phyloP scores from a whole-genome alignment of 2,888 invertebrate species.

The Lycaena phlaeas region DNA sequence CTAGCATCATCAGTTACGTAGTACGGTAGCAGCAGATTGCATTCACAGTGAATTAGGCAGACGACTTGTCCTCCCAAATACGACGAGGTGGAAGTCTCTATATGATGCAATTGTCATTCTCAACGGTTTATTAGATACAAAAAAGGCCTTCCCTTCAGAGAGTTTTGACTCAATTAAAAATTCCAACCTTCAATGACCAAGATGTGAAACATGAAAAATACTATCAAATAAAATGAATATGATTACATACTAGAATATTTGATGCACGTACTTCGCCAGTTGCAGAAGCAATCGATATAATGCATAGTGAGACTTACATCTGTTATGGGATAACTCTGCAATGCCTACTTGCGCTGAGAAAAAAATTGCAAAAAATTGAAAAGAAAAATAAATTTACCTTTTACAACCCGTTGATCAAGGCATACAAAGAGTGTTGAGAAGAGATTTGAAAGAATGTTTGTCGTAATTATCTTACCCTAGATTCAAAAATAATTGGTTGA shows the following conservation, averaged over 20 bases:
- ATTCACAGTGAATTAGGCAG: conserved; percentile 1
- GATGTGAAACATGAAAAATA: conserved; percentile 9
- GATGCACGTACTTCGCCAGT: conserved; percentile 4
- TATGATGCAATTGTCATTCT: conserved; percentile 5
- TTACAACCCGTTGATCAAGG: conserved; percentile 11
- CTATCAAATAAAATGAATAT: conserved; percentile 9
- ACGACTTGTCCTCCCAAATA: conserved; percentile 2
- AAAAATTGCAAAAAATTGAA: conserved; percentile 12
- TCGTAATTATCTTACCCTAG: conserved; percentile 9
- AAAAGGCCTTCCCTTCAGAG: conserved; percentile 2
- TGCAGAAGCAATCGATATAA: conserved; percentile 9
- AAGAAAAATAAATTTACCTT: conserved; percentile 9
- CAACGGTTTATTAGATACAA: conserved; percentile 2
- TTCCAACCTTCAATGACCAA: conserved; percentile 8
- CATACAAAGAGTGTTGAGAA: conserved; percentile 11
- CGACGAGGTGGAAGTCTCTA: conserved; percentile 5
- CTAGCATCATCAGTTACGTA: conserved; percentile 20
- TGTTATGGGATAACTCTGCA: conserved; percentile 9
- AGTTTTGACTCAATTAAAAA: conserved; percentile 4
- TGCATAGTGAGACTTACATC: conserved; percentile 10
- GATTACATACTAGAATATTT: conserved; percentile 9
- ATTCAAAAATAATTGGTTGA: conserved; percentile 11
- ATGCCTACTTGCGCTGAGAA: conserved; percentile 5
- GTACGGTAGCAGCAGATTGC: conserved; percentile 14
- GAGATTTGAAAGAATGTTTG: conserved; percentile 10